Evolutionary conservation across 2,888 invertebrate genomes (phyloP), one percentile per base, ranked within the genome.

Genomic region (Scaptomyza cyrtandrae): DNA sequence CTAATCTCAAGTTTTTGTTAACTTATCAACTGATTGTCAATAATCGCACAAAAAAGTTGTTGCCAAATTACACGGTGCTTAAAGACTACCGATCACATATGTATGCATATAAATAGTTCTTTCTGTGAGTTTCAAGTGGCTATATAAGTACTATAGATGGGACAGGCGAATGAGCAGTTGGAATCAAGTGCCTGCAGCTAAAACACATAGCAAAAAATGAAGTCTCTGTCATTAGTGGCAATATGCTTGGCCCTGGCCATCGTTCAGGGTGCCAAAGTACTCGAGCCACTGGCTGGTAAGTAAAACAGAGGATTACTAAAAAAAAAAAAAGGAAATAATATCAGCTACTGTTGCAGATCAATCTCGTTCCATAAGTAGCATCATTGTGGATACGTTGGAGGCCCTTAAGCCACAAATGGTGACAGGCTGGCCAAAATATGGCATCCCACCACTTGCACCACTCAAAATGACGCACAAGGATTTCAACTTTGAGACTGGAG

Each of bases 391-490:
- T 6, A 16, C 2, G 0, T 53, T 91, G 44, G 90, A 91, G 64
- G 49, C 13, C 0, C 0, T 76, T 0, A 85, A 78, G 13, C n/a
- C 48, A 0, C 57, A 82, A 43, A 75, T 91, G 83, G 86, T 72
- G 2, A 80, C 88, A 7, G 91, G 91, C 29, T 86, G 71, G 46
- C 89, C 89, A 0, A 19, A 66, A 0, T 35, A 67, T 29, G 90
- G 89, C 6, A 68, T 91, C 24, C 90, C 91, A n/a, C 78, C 89
- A 1, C 29, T 91, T 16, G 90, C 89, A 2, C 91, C 91, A 0
- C 46, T 79, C 1, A 62, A 52, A 43, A 13, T 76, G 1, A 6
- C 33, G 0, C 83, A 91, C 46, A 66, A 75, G 43, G 60, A 88
- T 11, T 9, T 90, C 10, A 66, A 86, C 2, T 59, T 70, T 0